Percentiles rank a stretch among this genome's conserved stretches.
phyloP scores from a whole-genome alignment of 2,113 vertebrate species.

The Lontra canadensis region DNA sequence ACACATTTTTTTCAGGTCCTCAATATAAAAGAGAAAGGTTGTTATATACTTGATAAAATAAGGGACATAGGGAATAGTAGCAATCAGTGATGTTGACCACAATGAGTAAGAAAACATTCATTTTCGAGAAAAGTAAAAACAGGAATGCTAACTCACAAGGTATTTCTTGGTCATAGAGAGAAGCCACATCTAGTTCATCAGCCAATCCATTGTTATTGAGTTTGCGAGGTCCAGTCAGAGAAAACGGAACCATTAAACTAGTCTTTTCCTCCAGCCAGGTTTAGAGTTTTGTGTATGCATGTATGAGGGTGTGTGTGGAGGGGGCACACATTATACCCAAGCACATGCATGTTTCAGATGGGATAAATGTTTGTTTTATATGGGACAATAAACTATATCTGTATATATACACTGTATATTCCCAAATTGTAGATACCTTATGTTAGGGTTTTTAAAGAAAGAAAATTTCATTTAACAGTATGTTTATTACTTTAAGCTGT shows the following conservation, averaged over 20 bases:
- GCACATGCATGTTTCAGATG: background rate
- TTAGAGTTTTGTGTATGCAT: background rate
- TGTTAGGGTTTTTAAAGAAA: background rate
- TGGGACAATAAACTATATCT: background rate
- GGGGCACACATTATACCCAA: background rate
- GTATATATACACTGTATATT: background rate
- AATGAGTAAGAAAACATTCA: background rate
- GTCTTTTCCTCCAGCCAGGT: background rate
- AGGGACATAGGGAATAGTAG: background rate
- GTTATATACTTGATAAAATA: background rate
- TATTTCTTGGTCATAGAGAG: background rate
- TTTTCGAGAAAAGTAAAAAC: background rate
- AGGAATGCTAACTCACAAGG: background rate
- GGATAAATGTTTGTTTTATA: background rate
- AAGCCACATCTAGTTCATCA: background rate
- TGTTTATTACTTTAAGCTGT: slow-evolving; percentile 27
- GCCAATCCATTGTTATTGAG: background rate
- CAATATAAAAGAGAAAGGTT: background rate
- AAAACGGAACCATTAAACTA: background rate
- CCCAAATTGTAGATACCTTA: background rate
- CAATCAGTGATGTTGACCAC: background rate
- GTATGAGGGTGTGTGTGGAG: too few relatives aligned
- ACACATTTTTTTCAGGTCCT: background rate
- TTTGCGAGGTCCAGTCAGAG: background rate
- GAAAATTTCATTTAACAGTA: background rate